Base-by-base conservation (phyloP, 2,797 vertebrate species). In the Oreochromis grahami region DNA sequence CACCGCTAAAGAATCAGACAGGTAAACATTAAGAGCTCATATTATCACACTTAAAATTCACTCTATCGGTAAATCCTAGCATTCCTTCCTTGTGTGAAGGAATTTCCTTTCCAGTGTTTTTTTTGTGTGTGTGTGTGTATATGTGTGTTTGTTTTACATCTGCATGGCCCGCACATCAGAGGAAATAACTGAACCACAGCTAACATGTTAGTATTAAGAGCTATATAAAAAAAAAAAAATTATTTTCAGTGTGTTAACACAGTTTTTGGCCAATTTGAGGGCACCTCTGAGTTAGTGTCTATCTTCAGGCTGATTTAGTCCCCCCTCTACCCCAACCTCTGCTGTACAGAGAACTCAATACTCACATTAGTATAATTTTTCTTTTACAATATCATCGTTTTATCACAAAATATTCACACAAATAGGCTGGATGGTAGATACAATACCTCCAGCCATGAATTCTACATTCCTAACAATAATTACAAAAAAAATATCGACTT, bases 381-480 rank as follows among this genome's bases (percentile, higher is more conserved):
- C 86, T 90, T 92, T 92, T 93, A 93, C 91, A 93, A 79, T 92
- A 91, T 92, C 63, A 90, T 94, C 74, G 78, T 83, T 85, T 93
- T 94, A 95, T 94, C 92, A 94, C 92, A 96, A 96, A 95, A 95
- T 95, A 95, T 93, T 94, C 92, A 94, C 93, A 95, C 89, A 94
- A 89, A 91, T 63, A 86, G 87, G 91, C 90, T 68, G 87, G 86
- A 93, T 15, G 76, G 85, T 82, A 85, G 80, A 83, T 91, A 90
- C 79, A 89, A 89, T 85, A 90, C 87, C 88, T 89, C 89, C 85
- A 92, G 88, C 80, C 88, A 86, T 85, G 85, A 92, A 86, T 87
- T 93, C 93, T 95, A 96, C 90, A 93, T 95, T 95, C 92, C 93
- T 91, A 95, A 93, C 88, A 91, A 84, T 79, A 93, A 94, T 92